These are phyloP conservation scores for Sebastes hubbsi DNA, from an alignment of 2,797 vertebrate species.

Conservation along the genomic window DNA sequence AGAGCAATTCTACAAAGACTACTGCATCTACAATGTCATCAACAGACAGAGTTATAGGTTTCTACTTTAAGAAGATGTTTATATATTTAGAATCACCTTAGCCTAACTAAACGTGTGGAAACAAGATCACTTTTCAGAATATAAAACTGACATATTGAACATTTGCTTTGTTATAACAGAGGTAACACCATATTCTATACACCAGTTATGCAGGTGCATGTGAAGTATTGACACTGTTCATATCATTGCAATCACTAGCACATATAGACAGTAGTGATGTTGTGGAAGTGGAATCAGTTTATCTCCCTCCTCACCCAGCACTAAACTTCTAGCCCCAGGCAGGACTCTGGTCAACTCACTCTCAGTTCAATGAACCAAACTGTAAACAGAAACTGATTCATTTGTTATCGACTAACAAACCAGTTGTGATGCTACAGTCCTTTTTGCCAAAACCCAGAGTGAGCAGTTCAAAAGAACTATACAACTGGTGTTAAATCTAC, in stretches of 20 bases:
- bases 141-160: not conserved
- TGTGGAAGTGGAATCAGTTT: not conserved
- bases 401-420: slow-evolving; percentile 32
- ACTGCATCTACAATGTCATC: not conserved
- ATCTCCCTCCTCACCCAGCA: not conserved
- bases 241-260: not conserved
- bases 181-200: not conserved
- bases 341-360: slow-evolving; percentile 18
- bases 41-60: not conserved
- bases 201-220: not conserved
- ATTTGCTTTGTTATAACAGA: not conserved
- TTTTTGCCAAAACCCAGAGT: not conserved
- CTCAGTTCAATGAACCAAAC: slow-evolving; percentile 41
- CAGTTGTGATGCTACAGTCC: slow-evolving; percentile 2
- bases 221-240: not conserved
- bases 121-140: not conserved
- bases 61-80: not conserved
- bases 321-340: slow-evolving; percentile 26
- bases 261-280: not conserved
- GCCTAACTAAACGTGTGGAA: not conserved
- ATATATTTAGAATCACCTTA: not conserved
- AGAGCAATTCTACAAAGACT: not conserved
- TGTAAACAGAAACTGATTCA: slow-evolving; percentile 42
- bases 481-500: not conserved
- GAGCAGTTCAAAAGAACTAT: slow-evolving; percentile 5